These are phyloP conservation scores for Campoplex nolae DNA, from an alignment of 2,888 invertebrate genomes.

Conservation along the genomic window DNA sequence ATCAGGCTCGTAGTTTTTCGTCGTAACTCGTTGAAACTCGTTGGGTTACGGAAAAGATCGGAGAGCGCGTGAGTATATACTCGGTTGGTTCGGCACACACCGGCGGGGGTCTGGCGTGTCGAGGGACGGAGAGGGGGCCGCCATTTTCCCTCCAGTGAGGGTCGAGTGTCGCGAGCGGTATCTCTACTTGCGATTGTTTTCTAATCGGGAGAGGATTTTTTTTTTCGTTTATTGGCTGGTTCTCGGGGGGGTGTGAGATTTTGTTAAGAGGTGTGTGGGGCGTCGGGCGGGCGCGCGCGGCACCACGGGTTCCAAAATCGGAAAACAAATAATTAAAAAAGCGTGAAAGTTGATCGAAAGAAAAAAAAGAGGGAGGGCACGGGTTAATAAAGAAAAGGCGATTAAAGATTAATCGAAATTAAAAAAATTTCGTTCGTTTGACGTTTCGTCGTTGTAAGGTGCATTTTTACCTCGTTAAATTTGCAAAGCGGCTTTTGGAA, in stretches of 20 bases:
- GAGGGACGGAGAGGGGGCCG: constrained; percentile 77
- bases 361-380: constrained; percentile 1
- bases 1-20: constrained; percentile 56
- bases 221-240: constrained; percentile 64
- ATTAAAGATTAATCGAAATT: constrained; percentile 2
- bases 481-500: constrained; percentile 24
- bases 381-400: constrained; percentile 1
- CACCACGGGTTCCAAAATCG: constrained; percentile 75
- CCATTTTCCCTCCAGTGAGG: constrained; percentile 83
- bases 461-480: constrained; percentile 46
- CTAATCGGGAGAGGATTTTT: constrained; percentile 69
- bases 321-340: constrained; percentile 23
- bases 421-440: constrained; percentile 24
- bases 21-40: constrained; percentile 61
- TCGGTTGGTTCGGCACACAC: constrained; percentile 54
- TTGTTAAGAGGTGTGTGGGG: constrained; percentile 72
- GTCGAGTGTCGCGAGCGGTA: constrained; percentile 80
- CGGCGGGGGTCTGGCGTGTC: constrained; percentile 69
- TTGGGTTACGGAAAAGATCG: constrained; percentile 78
- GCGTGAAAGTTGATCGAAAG: constrained; percentile 4
- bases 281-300: constrained; percentile 78
- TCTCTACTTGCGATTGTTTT: constrained; percentile 66
- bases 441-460: constrained; percentile 42
- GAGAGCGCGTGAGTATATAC: constrained; percentile 78
- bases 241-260: constrained; percentile 74